Conservation (phyloP, 2,797 vertebrate species). For the Microhierax caerulescens region DNA sequence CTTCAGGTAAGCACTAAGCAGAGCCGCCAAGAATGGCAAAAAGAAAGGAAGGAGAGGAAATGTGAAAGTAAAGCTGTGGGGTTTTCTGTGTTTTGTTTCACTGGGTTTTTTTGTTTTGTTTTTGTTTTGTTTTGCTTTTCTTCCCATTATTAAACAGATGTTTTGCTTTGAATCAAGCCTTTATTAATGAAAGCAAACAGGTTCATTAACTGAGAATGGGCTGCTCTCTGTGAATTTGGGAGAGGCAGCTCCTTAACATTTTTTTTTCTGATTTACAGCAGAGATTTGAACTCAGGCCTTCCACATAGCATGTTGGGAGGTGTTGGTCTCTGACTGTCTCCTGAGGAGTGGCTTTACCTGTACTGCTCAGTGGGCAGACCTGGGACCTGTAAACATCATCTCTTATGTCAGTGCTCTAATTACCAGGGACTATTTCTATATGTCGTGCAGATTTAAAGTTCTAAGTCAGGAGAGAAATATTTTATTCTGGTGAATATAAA, state of each 20-base stretch:
- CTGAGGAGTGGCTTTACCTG: background rate
- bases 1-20: background rate
- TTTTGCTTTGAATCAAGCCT: background rate
- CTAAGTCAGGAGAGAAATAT: background rate
- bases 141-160: background rate
- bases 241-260: background rate
- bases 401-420: accelerated
- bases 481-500: background rate
- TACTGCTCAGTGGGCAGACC: background rate
- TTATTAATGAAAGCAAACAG: background rate
- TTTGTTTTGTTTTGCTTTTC: background rate
- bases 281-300: background rate
- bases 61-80: accelerated
- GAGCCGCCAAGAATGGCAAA: background rate
- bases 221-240: background rate
- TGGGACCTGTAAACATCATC: background rate
- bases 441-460: background rate
- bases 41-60: background rate
- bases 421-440: background rate
- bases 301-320: background rate
- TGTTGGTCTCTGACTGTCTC: background rate
- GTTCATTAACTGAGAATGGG: background rate
- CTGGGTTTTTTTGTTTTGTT: background rate
- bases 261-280: background rate
- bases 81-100: background rate